Conservation (phyloP, 2,113 vertebrate species). For the Pleuronectes platessa region DNA sequence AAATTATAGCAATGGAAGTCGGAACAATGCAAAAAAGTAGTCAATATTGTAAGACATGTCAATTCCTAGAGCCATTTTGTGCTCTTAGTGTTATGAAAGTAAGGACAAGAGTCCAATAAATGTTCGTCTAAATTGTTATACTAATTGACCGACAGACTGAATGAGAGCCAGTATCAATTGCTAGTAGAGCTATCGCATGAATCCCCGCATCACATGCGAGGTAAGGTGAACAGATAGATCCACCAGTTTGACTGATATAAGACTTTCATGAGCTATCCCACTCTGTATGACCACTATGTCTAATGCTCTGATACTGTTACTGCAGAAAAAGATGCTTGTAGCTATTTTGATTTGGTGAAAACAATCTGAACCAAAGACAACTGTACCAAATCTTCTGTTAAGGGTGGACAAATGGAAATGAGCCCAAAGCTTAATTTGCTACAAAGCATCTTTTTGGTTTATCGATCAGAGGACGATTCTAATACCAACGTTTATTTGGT, state of each 20-base stretch:
- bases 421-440: neutral
- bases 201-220: no score
- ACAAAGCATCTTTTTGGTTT: neutral
- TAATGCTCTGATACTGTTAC: no score
- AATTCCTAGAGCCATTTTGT: no score
- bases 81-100: no score
- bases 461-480: neutral
- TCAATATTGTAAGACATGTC: no score
- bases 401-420: neutral
- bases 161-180: neutral
- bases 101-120: no score
- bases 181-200: no score
- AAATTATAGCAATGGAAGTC: no score
- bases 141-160: neutral
- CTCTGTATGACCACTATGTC: no score
- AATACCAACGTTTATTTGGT: neutral
- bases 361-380: neutral
- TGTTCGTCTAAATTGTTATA: neutral
- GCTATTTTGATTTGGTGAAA: neutral
- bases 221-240: no score
- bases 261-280: neutral
- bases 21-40: no score
- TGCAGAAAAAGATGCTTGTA: neutral
- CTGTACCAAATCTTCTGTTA: neutral
- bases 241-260: no score